These are phyloP conservation scores for Drosophila imparisetae DNA, from an alignment of 2,888 invertebrate species.

Conservation along the genomic window DNA sequence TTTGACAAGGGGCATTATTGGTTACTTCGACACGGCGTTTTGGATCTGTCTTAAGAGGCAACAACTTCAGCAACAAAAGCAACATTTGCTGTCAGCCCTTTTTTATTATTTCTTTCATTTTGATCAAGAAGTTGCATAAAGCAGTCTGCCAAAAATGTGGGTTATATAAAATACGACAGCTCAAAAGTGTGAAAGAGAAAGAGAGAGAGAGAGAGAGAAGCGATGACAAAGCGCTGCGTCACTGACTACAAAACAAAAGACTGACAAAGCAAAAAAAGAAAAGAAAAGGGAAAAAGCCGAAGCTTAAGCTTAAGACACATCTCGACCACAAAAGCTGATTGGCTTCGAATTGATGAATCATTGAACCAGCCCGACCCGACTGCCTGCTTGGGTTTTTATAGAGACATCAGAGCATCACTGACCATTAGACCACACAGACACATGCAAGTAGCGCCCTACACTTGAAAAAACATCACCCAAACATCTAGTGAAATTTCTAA, in stretches of 20 bases:
- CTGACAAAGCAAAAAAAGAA: conserved; percentile 15
- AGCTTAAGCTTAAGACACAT: conserved; percentile 32
- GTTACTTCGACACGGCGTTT: conserved; percentile 7
- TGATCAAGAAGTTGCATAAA: conserved; percentile 75
- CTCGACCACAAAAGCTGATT: conserved; percentile 45
- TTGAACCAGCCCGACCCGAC: conserved; percentile 34
- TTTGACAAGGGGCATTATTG: conserved; percentile 35
- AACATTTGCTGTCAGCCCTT: conserved; percentile 34
- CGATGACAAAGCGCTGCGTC: conserved; percentile 64
- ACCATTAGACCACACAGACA: conserved; percentile 36
- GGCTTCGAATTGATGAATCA: conserved; percentile 69
- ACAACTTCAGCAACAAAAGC: conserved; percentile 14
- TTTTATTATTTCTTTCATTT: conserved; percentile 13
- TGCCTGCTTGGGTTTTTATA: conserved; percentile 39
- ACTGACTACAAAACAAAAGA: conserved; percentile 62
- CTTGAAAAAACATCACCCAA: not conserved
- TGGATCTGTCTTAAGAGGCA: conserved; percentile 17
- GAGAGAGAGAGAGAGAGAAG: conserved; percentile 34
- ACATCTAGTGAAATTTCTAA: too few relatives aligned
- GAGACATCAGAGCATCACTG: conserved; percentile 37
- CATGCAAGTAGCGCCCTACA: not conserved
- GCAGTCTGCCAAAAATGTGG: conserved; percentile 55
- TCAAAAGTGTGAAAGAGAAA: conserved; percentile 12
- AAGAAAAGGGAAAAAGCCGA: conserved; percentile 18
- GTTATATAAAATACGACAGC: conserved; percentile 62